Base-by-base conservation (phyloP, 2,113 vertebrate genomes). In the Panthera leo region DNA sequence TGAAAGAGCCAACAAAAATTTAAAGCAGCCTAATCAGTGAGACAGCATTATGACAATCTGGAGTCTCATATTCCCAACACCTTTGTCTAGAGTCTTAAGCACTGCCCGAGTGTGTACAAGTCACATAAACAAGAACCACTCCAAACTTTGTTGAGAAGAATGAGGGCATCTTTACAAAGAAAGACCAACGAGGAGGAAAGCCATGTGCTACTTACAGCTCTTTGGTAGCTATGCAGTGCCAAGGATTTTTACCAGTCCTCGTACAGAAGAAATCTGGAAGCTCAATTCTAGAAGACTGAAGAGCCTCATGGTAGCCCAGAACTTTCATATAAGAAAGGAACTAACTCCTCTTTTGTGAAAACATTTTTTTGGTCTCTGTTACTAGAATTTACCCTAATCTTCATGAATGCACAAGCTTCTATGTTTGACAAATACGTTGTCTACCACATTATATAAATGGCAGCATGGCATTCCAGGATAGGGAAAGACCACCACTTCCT, bases 1-100 rank as follows among this genome's bases (percentile, higher is more conserved):
- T 85, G 95, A 96, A 98, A 98, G 89, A 96, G 89, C 48, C 92
- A 98, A 98, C 11, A 94, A 95, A 98, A 98, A 98, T 91, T 97
- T 97, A 98, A 98, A 92, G 88, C 84, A 97, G 96, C 68, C 97
- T 97, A 85, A 90, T 97, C 93, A 97, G 65, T 39, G 92, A 98
- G 94, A 98, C 86, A 89, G 95, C 91, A 83, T 95, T 89, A 70
- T 89, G 91, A 89, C 82, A 93, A 9, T 51, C 15, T 71, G 31
- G 8, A 82, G 42, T 8, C 7, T 39, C 58, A 42, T 10, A 34
- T 21, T 67, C 61, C 55, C 16, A 7, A 6, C 19, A 13, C 19
- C 58, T 5, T 51, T 27, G 5, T 76, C 75, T 53, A 42, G 39
- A 85, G n/a, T 55, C 25, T 34, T 78, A 29, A 76, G 53, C 7